Conservation (phyloP, 2,888 invertebrate genomes). For the Apotomis betuletana region DNA sequence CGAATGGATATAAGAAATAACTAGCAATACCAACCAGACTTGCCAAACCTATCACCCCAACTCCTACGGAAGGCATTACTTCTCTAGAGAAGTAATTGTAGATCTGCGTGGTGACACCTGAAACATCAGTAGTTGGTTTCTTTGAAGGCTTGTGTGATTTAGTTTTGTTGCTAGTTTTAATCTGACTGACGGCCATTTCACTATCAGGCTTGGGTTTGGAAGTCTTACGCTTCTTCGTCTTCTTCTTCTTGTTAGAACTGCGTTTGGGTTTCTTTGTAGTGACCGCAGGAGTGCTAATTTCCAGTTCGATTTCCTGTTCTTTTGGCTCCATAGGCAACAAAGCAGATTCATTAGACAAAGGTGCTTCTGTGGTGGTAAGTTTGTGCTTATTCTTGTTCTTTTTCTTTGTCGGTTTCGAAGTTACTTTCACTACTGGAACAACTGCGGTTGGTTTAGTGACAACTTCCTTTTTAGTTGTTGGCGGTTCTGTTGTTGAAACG, state of each 20-base stretch:
- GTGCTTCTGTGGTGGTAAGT: conserved; percentile 56
- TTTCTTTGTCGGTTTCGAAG: conserved; percentile 69
- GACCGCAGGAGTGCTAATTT: conserved; percentile 74
- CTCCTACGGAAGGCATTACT: conserved; percentile 91
- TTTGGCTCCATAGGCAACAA: conserved; percentile 77
- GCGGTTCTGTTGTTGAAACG: conserved; percentile 56
- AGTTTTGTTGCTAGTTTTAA: conserved; percentile 82
- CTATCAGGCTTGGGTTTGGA: conserved; percentile 68
- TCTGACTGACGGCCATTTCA: conserved; percentile 62
- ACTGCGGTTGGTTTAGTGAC: conserved; percentile 56
- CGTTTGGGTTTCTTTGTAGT: conserved; percentile 80
- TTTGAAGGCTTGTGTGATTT: conserved; percentile 72
- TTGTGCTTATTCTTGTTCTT: conserved; percentile 74
- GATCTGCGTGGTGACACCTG: conserved; percentile 87
- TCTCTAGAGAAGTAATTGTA: conserved; percentile 91
- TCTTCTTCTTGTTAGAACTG: conserved; percentile 78
- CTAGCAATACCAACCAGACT: conserved; percentile 90
- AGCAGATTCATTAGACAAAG: conserved; percentile 67
- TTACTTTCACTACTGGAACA: conserved; percentile 56
- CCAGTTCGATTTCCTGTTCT: conserved; percentile 77
- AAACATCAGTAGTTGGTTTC: conserved; percentile 67
- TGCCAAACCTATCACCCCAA: conserved; percentile 89
- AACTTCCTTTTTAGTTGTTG: conserved; percentile 60
- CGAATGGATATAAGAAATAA: conserved; percentile 90
- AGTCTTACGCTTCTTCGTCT: conserved; percentile 85